Evolutionary conservation across 2,113 vertebrate species (phyloP), one percentile per base, ranked within the genome.

Genomic region (Centropus bengalensis): DNA sequence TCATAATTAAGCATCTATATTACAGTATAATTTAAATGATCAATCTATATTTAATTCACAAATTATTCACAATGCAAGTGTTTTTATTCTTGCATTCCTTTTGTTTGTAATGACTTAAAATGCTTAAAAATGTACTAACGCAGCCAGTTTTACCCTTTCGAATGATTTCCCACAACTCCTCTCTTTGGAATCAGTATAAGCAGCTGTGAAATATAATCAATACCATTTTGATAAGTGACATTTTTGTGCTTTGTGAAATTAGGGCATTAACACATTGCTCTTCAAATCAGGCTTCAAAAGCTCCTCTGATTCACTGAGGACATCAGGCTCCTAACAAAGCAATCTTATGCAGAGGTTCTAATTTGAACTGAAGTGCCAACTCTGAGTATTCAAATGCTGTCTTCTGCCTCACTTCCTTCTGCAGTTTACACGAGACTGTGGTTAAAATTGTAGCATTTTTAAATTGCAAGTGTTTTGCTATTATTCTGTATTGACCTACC

Each of bases 161-260:
- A 96, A 96, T 82, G 93, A 94, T 91, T 96, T 95, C 68, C 95
- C 83, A 70, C 73, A 85, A 58, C 40, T 51, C 66, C 87, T 20
- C 92, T 86, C 60, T 86, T 19, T 95, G 79, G 93, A 94, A 82
- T 95, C 85, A 94, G 82, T 70, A 78, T 88, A 96, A 94, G 87
- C 85, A 91, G 91, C 89, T 95, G 89, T 93, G 87, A 96, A 97
- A 96, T 63, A 81, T 55, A 97, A 95, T 85, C 71, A 96, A 85
- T 79, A 94, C 82, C 82, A 96, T 93, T 97, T 84, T 93, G 85
- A 86, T 90, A 92, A 84, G 36, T 71, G 82, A 80, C 88, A 83
- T 81, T 88, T 94, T 45, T 78, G 71, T 86, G 69, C 86, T 75
- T 89, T 82, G 45, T 88, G 75, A 91, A 87, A 93, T 89, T 87